Conservation (phyloP, 2,888 invertebrate genomes). For the Leptinotarsa juncta region DNA sequence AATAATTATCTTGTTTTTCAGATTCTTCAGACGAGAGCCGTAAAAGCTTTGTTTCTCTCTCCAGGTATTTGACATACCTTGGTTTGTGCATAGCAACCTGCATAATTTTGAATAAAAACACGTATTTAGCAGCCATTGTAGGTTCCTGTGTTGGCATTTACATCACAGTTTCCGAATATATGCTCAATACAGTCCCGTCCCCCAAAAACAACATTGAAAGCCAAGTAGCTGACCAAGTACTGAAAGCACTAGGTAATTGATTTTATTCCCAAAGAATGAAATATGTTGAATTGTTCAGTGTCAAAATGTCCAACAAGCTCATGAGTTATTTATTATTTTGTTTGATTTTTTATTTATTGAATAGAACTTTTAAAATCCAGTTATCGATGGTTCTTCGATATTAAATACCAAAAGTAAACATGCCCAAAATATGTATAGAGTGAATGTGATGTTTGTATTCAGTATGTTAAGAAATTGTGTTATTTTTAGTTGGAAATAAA, state of each 20-base stretch:
- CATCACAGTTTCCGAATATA: slow-evolving; percentile 88
- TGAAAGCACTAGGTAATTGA: slow-evolving; percentile 48
- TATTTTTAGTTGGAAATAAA: slow-evolving; percentile 20
- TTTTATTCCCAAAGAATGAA: not conserved
- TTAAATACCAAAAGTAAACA: slow-evolving; percentile 5
- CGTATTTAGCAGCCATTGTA: slow-evolving; percentile 80
- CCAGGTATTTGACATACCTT: slow-evolving; percentile 85
- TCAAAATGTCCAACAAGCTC: not conserved
- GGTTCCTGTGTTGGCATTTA: slow-evolving; percentile 85
- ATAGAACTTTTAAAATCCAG: not conserved
- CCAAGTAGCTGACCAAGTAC: slow-evolving; percentile 53
- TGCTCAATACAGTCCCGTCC: slow-evolving; percentile 64
- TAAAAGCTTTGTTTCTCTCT: slow-evolving; percentile 71
- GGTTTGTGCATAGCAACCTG: slow-evolving; percentile 87
- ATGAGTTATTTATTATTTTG: not conserved
- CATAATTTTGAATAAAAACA: slow-evolving; percentile 86
- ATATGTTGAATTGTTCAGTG: slow-evolving; percentile 7
- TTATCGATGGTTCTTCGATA: not conserved
- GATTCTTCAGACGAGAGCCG: slow-evolving; percentile 68
- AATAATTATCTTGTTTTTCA: slow-evolving; percentile 52
- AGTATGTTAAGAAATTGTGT: slow-evolving; percentile 28
- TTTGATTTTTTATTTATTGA: not conserved
- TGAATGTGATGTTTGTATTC: slow-evolving; percentile 24
- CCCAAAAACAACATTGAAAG: slow-evolving; percentile 57
- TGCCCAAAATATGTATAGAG: slow-evolving; percentile 1